Evolutionary conservation across 2,113 vertebrate genomes (phyloP).

Genomic region (Phoxinus phoxinus): DNA sequence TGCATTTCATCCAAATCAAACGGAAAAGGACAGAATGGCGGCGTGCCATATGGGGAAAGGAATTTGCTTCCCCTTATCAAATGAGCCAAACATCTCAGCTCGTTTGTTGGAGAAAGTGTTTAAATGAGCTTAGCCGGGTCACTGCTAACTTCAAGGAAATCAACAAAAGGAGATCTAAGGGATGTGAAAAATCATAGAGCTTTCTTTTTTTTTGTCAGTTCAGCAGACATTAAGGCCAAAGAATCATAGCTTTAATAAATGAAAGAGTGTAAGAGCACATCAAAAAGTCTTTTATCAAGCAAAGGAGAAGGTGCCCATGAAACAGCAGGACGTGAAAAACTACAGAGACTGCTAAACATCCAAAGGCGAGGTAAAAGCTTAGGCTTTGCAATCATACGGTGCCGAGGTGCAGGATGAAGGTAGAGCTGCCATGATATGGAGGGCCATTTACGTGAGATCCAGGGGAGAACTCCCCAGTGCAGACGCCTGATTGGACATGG

Average conservation of each 20-base stretch:
- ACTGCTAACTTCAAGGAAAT: conserved; percentile 34
- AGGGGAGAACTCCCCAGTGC: conserved; percentile 49
- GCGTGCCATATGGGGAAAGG: neutral
- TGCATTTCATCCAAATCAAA: conserved; percentile 21
- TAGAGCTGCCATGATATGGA: conserved; percentile 43
- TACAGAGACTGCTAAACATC: conserved; percentile 61
- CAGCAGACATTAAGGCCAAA: conserved; percentile 46
- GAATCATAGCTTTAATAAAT: conserved; percentile 39
- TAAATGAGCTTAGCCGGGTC: conserved; percentile 30
- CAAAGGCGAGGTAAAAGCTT: conserved; percentile 39
- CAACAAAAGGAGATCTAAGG: conserved; percentile 27
- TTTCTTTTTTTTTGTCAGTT: conserved; percentile 25
- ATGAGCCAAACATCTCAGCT: conserved; percentile 26
- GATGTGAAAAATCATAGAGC: neutral
- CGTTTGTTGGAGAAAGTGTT: conserved; percentile 26
- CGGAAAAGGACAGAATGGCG: neutral
- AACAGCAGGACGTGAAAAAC: conserved; percentile 24
- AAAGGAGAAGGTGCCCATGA: neutral
- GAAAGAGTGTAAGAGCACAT: conserved; percentile 28
- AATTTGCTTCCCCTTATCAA: conserved; percentile 35
- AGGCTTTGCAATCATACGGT: conserved; percentile 47
- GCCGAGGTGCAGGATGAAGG: conserved; percentile 47
- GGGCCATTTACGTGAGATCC: conserved; percentile 59
- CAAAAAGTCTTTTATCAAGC: conserved; percentile 46
- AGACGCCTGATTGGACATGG: conserved; percentile 35